phyloP scores from a whole-genome alignment of 1,140 invertebrate species.

The Ceratina calcarata region DNA sequence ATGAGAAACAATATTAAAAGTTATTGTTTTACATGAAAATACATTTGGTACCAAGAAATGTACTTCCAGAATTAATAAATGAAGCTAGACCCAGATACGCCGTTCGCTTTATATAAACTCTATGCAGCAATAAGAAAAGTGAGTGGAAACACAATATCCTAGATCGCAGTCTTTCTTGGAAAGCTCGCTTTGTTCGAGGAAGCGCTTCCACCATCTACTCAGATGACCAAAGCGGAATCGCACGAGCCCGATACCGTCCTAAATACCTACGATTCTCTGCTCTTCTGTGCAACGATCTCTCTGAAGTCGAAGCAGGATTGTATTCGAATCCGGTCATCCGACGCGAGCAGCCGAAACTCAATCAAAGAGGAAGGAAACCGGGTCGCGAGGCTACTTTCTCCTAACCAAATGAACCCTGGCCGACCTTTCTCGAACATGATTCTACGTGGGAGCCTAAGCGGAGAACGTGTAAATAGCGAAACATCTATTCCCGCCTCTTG shows the following conservation, averaged over 20 bases:
- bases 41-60: no score
- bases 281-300: slow-evolving; percentile 35
- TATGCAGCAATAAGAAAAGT: neutral
- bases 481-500: no score
- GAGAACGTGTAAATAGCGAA: no score
- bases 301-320: slow-evolving; percentile 31
- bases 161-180: neutral
- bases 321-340: slow-evolving; percentile 47
- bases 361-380: slow-evolving; percentile 48
- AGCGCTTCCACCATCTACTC: neutral
- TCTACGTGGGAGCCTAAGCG: neutral
- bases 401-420: neutral
- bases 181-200: neutral
- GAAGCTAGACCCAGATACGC: neutral
- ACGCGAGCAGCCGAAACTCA: slow-evolving; percentile 40
- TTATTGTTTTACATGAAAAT: no score
- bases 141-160: neutral
- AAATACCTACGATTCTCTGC: slow-evolving; percentile 51
- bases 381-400: slow-evolving; percentile 47
- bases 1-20: neutral
- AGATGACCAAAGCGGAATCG: neutral
- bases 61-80: neutral
- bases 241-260: slow-evolving; percentile 31
- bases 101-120: neutral
- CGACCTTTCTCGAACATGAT: neutral